Percentiles rank a stretch among this genome's conserved stretches.
Evolutionary conservation across 2,888 invertebrate species (phyloP).

Genomic region (Mesodorylaimus sp.): DNA sequence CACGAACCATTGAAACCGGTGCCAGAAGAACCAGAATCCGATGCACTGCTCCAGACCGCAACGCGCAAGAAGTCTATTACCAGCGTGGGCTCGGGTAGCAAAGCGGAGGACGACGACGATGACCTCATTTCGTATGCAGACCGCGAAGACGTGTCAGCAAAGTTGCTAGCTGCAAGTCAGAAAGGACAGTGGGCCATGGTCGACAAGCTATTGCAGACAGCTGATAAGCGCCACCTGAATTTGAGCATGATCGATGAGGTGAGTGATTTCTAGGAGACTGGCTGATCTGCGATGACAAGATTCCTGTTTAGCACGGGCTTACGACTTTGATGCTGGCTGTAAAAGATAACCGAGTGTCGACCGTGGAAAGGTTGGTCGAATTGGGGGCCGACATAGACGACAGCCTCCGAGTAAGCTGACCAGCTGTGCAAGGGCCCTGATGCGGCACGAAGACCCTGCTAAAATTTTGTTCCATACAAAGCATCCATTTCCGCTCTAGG

Average conservation of each 20-base stretch:
- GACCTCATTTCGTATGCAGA: background rate
- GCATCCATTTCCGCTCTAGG: too few species aligned
- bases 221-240: constrained; percentile 15
- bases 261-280: background rate
- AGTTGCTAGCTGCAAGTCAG: background rate
- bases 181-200: constrained; percentile 21
- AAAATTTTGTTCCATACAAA: too few species aligned
- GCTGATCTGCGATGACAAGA: background rate
- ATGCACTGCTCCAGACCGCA: too few species aligned
- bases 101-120: background rate
- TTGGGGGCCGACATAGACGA: constrained; percentile 32
- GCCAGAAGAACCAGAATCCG: too few species aligned
- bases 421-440: background rate
- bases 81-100: background rate
- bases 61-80: too few species aligned
- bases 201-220: constrained; percentile 16
- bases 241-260: constrained; percentile 21
- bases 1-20: too few species aligned
- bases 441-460: constrained; percentile 14
- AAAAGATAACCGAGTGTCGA: constrained; percentile 31
- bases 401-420: constrained; percentile 5
- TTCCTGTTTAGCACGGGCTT: constrained; percentile 27
- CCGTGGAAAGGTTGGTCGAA: constrained; percentile 32
- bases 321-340: constrained; percentile 35
- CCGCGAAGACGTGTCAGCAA: background rate